Conservation (phyloP, 2,113 vertebrate species). For the Chloroceryle aenea region DNA sequence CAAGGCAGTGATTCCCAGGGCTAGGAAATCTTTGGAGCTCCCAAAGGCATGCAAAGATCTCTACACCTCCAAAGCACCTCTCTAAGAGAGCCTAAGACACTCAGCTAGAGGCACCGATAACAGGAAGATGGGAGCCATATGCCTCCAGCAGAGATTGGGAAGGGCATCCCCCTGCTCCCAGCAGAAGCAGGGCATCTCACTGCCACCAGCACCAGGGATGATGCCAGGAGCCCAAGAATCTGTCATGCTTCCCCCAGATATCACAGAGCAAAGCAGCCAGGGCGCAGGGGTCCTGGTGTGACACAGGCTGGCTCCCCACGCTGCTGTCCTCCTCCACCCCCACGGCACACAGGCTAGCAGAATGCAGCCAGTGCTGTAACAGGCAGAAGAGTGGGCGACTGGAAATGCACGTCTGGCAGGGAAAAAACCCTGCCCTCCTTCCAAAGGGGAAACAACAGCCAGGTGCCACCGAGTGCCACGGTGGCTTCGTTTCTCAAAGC, state of each 20-base stretch:
- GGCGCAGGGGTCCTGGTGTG: accelerated
- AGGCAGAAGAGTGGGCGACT: not conserved
- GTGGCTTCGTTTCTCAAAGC: not conserved
- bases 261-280: not conserved
- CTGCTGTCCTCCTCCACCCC: not conserved
- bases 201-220: not conserved
- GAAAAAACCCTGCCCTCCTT: not conserved
- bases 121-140: not conserved
- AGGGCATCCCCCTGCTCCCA: not conserved
- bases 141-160: not conserved
- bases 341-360: no score
- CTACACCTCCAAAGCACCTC: not conserved
- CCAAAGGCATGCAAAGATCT: not conserved
- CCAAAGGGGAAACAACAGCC: not conserved
- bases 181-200: not conserved
- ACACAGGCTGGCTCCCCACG: not conserved
- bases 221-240: not conserved
- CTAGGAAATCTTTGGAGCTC: not conserved
- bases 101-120: not conserved
- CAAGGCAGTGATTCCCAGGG: not conserved
- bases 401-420: not conserved
- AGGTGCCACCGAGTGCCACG: accelerated
- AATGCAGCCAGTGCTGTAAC: not conserved
- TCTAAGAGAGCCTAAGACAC: not conserved
- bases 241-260: not conserved